Evolutionary conservation across 2,113 vertebrate genomes (phyloP).

Genomic region (Nerophis ophidion): DNA sequence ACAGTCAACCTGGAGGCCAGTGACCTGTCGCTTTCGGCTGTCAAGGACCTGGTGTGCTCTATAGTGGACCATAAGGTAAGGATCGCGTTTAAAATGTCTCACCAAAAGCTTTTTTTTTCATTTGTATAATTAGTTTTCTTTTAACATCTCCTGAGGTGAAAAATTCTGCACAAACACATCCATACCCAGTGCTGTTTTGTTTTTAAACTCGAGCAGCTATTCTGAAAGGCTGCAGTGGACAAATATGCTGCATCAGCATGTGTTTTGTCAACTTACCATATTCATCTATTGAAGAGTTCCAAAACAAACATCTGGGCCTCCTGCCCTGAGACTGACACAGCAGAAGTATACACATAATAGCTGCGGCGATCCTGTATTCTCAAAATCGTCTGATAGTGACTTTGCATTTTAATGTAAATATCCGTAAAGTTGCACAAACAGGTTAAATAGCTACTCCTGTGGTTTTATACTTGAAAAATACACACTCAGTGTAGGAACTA

Average conservation of each 20-base stretch:
- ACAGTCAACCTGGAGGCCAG: slow-evolving; percentile 91
- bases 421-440: slow-evolving; percentile 1
- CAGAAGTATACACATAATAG: slow-evolving; percentile 36
- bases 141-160: slow-evolving; percentile 3
- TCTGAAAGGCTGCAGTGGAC: slow-evolving; percentile 2
- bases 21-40: slow-evolving; percentile 87
- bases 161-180: slow-evolving; percentile 1
- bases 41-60: slow-evolving; percentile 94
- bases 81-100: not conserved
- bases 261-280: slow-evolving; percentile 35
- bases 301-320: slow-evolving; percentile 52
- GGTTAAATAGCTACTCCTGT: not conserved
- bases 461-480: slow-evolving; percentile 17
- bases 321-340: slow-evolving; percentile 41
- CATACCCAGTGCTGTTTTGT: not conserved
- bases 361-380: slow-evolving; percentile 26
- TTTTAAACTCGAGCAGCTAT: slow-evolving; percentile 14
- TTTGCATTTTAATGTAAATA: slow-evolving; percentile 14
- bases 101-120: not conserved
- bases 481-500: slow-evolving; percentile 1
- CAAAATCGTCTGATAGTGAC: slow-evolving; percentile 12
- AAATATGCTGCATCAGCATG: slow-evolving; percentile 16
- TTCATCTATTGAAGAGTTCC: slow-evolving; percentile 49
- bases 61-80: slow-evolving; percentile 98
- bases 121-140: not conserved